These are phyloP conservation scores for Amazona guildingii DNA, from an alignment of 2,113 vertebrate genomes.

Conservation along the genomic window DNA sequence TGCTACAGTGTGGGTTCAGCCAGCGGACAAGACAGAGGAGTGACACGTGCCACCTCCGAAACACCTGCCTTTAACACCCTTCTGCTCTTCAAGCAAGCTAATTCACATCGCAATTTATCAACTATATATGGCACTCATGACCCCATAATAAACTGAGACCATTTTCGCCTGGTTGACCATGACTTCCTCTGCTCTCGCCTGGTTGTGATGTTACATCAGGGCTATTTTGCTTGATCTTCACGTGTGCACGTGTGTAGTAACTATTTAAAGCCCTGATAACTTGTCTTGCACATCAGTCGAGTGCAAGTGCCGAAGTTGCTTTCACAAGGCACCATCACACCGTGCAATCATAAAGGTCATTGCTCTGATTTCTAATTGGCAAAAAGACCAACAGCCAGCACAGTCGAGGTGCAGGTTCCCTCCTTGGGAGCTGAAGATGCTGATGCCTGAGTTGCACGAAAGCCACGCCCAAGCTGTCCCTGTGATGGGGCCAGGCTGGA, in stretches of 20 bases:
- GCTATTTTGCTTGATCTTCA: neutral
- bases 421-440: rapidly evolving
- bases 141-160: neutral
- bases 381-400: neutral
- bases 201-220: neutral
- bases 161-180: neutral
- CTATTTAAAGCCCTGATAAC: neutral
- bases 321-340: neutral
- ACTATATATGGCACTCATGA: neutral
- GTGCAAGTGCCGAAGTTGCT: neutral
- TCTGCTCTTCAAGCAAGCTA: slow-evolving; percentile 4
- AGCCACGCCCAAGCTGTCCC: neutral
- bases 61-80: neutral
- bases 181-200: slow-evolving; percentile 38
- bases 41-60: neutral
- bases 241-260: neutral
- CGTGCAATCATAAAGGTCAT: neutral
- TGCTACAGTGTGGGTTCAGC: neutral
- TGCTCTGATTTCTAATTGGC: neutral
- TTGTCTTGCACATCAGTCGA: rapidly evolving
- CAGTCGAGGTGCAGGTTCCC: rapidly evolving
- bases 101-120: neutral
- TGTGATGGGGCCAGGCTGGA: neutral
- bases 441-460: neutral
- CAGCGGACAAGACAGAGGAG: neutral